phyloP scores from a whole-genome alignment of 2,113 vertebrate genomes.

The Cyprinus carpio region DNA sequence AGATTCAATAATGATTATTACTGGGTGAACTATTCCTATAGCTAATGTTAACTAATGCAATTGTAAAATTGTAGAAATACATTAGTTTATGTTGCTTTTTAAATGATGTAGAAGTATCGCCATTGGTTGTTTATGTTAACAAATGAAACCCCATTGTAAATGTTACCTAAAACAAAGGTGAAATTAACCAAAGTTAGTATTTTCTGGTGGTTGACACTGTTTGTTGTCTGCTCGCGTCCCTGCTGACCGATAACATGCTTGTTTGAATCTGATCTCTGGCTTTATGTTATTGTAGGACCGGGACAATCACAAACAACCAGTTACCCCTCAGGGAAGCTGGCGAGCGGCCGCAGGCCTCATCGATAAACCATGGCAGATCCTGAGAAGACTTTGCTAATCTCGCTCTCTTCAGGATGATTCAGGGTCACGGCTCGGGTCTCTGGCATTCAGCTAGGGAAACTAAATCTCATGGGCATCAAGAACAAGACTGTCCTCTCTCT shows the following conservation, averaged over 20 bases:
- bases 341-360: not conserved
- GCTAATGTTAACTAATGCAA: too few relatives aligned
- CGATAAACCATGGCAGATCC: constrained; percentile 5
- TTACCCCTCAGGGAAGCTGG: constrained; percentile 34
- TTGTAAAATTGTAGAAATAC: too few relatives aligned
- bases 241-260: not conserved
- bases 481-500: constrained; percentile 42
- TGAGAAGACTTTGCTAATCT: constrained; percentile 40
- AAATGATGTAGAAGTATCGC: too few relatives aligned
- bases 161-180: too few relatives aligned
- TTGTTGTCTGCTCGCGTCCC: not conserved
- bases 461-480: constrained; percentile 46
- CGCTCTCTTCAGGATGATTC: constrained; percentile 53
- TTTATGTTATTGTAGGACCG: constrained; percentile 27
- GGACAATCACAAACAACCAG: constrained; percentile 39
- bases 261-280: constrained; percentile 36
- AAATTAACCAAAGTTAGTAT: too few relatives aligned
- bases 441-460: constrained; percentile 49
- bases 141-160: too few relatives aligned
- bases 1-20: too few relatives aligned
- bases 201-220: not conserved
- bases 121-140: too few relatives aligned
- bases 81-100: too few relatives aligned
- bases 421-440: constrained; percentile 58
- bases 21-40: too few relatives aligned